Conservation (phyloP, 2,113 vertebrate species). For the Solea senegalensis region DNA sequence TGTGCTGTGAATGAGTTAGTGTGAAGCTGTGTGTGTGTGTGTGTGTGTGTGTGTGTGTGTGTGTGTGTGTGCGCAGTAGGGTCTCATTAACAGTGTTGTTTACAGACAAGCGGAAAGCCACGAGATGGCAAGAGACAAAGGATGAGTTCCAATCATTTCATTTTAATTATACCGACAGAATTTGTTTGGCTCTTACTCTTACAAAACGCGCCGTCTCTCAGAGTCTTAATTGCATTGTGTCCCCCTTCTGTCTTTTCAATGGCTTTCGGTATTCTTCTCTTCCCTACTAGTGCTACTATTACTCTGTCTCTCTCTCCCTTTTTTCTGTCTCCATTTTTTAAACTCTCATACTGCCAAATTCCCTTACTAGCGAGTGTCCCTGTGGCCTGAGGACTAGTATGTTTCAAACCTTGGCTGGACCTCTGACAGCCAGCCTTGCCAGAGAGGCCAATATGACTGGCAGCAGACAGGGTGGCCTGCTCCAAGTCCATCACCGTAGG, state of each 20-base stretch:
- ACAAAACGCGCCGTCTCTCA: background rate
- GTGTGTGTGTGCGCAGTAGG: constrained; percentile 23
- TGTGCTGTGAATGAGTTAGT: constrained; percentile 1
- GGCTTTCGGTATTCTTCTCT: constrained; percentile 3
- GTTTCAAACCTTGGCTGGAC: constrained; percentile 54
- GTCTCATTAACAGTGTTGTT: constrained; percentile 69
- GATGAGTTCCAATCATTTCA: constrained; percentile 52
- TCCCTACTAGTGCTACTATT: background rate
- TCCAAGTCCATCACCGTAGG: constrained; percentile 58
- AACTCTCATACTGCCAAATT: constrained; percentile 58
- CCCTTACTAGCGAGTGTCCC: constrained; percentile 59
- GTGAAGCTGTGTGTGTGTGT: constrained; percentile 1
- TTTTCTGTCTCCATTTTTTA: background rate
- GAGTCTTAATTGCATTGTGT: constrained; percentile 18
- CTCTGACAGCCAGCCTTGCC: constrained; percentile 35
- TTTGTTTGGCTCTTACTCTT: constrained; percentile 25
- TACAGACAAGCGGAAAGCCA: constrained; percentile 39
- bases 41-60: constrained; percentile 11
- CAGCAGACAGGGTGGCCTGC: constrained; percentile 53
- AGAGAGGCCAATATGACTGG: constrained; percentile 63
- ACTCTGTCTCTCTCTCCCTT: background rate
- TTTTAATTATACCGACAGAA: constrained; percentile 44
- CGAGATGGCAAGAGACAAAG: constrained; percentile 39
- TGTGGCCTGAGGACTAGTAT: constrained; percentile 39
- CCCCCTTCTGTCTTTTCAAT: constrained; percentile 11